A percentile compares a stretch with the other conserved stretches of the same genome.
Conservation (phyloP, 2,113 vertebrate species). For the Bujurquina vittata region DNA sequence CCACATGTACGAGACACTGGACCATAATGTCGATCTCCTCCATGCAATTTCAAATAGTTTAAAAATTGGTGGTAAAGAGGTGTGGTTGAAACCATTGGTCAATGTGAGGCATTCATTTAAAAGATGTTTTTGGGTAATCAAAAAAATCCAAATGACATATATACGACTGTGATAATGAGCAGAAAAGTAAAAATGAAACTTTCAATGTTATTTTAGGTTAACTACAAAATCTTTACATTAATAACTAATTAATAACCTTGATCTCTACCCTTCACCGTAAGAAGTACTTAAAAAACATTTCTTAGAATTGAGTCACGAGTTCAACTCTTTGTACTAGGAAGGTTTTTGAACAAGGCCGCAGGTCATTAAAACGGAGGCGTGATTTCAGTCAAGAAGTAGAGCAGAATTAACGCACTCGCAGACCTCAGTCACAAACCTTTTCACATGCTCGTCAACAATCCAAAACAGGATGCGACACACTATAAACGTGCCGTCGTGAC, state of each 20-base stretch:
- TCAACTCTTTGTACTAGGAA: background rate
- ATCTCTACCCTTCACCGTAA: background rate
- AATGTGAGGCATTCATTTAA: too few species aligned
- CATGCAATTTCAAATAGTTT: too few species aligned
- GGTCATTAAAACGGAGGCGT: background rate
- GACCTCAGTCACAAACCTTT: background rate
- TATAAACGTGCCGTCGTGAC: background rate
- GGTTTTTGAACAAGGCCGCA: background rate
- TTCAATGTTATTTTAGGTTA: background rate
- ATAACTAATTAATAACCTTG: background rate
- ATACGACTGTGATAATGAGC: too few species aligned
- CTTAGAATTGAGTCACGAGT: background rate
- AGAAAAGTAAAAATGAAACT: too few species aligned
- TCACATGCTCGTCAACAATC: background rate
- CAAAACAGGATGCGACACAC: background rate
- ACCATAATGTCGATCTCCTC: background rate
- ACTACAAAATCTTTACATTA: background rate
- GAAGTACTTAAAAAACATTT: background rate
- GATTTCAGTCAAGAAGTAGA: background rate
- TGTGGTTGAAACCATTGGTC: too few species aligned
- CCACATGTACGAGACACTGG: too few species aligned
- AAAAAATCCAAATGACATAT: too few species aligned
- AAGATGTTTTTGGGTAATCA: too few species aligned
- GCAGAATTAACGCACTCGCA: background rate
- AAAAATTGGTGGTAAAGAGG: too few species aligned